A percentile compares a stretch with the other conserved stretches of the same genome.
Conservation (phyloP, 2,797 vertebrate genomes). For the Macrochelys suwanniensis region DNA sequence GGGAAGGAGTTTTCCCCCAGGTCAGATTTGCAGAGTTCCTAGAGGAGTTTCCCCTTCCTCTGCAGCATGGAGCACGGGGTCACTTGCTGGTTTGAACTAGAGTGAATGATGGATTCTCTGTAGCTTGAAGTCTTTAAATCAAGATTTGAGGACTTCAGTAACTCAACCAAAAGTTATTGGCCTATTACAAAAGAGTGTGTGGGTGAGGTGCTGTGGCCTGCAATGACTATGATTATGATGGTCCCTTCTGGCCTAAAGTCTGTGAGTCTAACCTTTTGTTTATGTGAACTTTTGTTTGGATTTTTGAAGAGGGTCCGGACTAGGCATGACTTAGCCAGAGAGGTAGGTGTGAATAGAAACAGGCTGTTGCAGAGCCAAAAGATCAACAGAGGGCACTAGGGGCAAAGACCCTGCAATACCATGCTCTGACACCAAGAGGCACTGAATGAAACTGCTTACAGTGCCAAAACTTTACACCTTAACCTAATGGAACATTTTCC, state of each 20-base stretch:
- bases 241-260: neutral
- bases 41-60: neutral
- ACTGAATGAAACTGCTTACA: neutral
- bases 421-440: neutral
- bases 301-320: neutral
- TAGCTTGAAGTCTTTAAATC: neutral
- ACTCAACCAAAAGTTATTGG: neutral
- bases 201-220: neutral
- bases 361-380: neutral
- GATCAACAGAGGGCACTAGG: neutral
- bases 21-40: neutral
- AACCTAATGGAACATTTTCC: neutral
- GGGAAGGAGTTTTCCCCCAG: neutral
- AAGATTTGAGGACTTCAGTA: neutral
- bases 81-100: neutral
- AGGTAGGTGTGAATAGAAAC: neutral
- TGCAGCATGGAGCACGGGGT: neutral
- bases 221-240: neutral
- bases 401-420: neutral
- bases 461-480: neutral
- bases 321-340: neutral
- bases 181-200: neutral
- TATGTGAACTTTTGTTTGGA: neutral
- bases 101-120: neutral
- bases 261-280: neutral